Base-by-base conservation (phyloP, 2,797 vertebrate genomes). In the Denticeps clupeoides region DNA sequence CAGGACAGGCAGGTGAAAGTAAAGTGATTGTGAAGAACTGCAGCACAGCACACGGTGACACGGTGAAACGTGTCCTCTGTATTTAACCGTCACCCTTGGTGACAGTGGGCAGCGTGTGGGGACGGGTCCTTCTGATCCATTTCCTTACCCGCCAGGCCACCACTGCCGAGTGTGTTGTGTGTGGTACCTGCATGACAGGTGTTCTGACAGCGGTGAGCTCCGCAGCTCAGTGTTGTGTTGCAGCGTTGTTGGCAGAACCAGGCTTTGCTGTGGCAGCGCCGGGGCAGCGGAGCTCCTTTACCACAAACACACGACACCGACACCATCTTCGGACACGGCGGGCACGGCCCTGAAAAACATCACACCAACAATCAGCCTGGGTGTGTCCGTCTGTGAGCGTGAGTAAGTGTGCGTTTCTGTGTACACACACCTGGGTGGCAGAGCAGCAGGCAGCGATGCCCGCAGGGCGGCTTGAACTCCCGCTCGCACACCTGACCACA, bases 321-420 rank as follows among this genome's bases (percentile, higher is more conserved):
- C 22, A 97, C 85, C 92, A 94, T 93, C 77, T 95, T 93, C n/a
- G 94, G 94, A 65, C 93, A 97, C 1, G 94, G 91, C 1, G 94
- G 94, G 15, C 94, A 98, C 0, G 94, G 93, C 43, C 93, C 93
- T 98, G 71, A 13, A 58, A 26, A 19, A 58, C 63, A 68, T n/a
- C n/a, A n/a, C n/a, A n/a, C n/a, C n/a, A n/a, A n/a, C n/a, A n/a
- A n/a, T n/a, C n/a, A n/a, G n/a, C n/a, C n/a, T n/a, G 7, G 2
- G 15, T 11, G 18, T 23, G 41, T 12, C 41, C 26, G 41, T 9
- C 4, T 44, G 21, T 44, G 1, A 26, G 12, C 7, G 15, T 38
- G 1, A 2, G 15, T 38, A 35, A 28, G 2, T 2, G 6, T 7
- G 10, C 28, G 38, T 2, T 13, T 9, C 11, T 21, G 12, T 33